phyloP scores from a whole-genome alignment of 2,888 invertebrate species.

The Drosophila lacicola region DNA sequence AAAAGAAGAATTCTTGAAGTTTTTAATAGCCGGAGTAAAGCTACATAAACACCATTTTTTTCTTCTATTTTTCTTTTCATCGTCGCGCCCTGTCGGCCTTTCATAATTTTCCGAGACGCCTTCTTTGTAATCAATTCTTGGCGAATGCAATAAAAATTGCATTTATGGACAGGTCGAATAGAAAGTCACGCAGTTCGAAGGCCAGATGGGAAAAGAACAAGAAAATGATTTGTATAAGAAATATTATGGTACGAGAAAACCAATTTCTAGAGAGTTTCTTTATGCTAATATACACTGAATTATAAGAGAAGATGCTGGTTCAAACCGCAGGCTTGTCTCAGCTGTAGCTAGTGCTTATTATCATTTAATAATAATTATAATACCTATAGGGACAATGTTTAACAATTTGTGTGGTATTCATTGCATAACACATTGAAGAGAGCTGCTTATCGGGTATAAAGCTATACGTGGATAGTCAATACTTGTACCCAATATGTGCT shows the following conservation, averaged over 20 bases:
- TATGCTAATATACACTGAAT: too few relatives aligned
- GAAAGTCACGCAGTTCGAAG: not conserved
- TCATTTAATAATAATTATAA: too few relatives aligned
- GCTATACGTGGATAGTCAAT: conserved; percentile 40
- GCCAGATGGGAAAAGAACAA: conserved; percentile 11
- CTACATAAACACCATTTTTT: conserved; percentile 37
- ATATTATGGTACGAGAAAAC: too few relatives aligned
- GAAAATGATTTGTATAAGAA: not conserved
- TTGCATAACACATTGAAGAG: conserved; percentile 60
- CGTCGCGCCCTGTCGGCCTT: conserved; percentile 13
- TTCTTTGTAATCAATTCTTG: conserved; percentile 46
- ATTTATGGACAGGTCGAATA: conserved; percentile 25
- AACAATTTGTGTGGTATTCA: conserved; percentile 11
- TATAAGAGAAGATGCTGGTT: too few relatives aligned
- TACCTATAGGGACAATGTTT: conserved; percentile 1
- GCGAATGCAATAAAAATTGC: conserved; percentile 54
- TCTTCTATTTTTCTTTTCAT: conserved; percentile 14
- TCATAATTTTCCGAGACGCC: conserved; percentile 54
- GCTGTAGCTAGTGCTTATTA: too few relatives aligned
- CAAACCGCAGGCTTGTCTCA: too few relatives aligned
- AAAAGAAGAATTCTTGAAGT: conserved; percentile 48
- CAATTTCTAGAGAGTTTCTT: too few relatives aligned
- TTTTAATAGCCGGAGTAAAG: conserved; percentile 51
- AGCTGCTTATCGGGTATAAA: conserved; percentile 54
- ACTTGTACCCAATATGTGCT: conserved; percentile 9